Percentiles rank a stretch among this genome's conserved stretches.
These are phyloP conservation scores for Protophormia terraenovae DNA, from an alignment of 2,888 invertebrate genomes.

Conservation along the genomic window DNA sequence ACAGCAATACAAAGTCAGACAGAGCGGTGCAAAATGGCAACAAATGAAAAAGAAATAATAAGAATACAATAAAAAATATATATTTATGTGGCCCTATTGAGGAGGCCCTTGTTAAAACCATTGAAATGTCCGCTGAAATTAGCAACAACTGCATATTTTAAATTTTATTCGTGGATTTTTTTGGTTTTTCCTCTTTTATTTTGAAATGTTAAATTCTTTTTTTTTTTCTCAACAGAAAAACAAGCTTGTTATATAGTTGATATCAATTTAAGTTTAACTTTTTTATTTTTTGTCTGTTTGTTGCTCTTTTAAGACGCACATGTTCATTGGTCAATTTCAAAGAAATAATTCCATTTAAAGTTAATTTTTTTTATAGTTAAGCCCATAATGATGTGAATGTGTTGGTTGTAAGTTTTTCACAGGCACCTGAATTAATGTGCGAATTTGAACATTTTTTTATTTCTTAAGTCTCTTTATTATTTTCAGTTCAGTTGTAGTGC, in stretches of 20 bases:
- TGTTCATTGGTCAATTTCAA: constrained; percentile 64
- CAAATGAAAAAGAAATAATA: constrained; percentile 2
- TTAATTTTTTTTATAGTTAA: constrained; percentile 21
- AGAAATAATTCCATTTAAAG: constrained; percentile 65
- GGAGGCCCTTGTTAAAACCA: constrained; percentile 58
- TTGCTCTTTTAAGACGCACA: constrained; percentile 49
- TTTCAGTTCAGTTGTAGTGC: neutral
- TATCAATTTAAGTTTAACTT: constrained; percentile 52
- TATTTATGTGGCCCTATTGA: neutral
- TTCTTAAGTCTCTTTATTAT: neutral
- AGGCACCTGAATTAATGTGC: constrained; percentile 64
- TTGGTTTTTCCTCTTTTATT: no score
- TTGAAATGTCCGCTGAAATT: constrained; percentile 66
- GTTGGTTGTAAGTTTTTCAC: constrained; percentile 55
- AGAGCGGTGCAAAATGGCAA: neutral
- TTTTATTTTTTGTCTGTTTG: no score
- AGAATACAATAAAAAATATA: neutral
- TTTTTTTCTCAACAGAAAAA: neutral
- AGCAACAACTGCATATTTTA: constrained; percentile 59
- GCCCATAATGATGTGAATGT: constrained; percentile 54
- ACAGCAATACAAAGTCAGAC: neutral
- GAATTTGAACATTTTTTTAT: constrained; percentile 35
- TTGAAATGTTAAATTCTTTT: no score
- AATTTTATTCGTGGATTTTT: constrained; percentile 31
- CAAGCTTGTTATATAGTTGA: constrained; percentile 59